Evolutionary conservation across 2,797 vertebrate species (phyloP), one percentile per base, ranked within the genome.

Genomic region (Dendrocincla tyrannina): DNA sequence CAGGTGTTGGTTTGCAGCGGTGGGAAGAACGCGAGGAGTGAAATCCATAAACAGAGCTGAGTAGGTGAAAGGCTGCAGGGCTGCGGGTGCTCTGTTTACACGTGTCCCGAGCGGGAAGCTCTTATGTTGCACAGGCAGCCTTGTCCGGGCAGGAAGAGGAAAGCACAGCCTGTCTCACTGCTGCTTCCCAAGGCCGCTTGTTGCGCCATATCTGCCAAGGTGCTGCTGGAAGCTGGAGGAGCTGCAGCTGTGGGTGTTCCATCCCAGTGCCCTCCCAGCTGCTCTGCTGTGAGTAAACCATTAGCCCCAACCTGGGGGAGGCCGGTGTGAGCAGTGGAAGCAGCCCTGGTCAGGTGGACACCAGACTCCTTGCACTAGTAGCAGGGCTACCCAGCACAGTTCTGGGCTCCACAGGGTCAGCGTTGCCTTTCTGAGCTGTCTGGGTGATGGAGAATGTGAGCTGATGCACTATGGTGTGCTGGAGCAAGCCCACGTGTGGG

Each of bases 51-150:
- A 10, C 68, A 74, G 46, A 53, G 82, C 2, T 47, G 7, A 84
- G 87, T 68, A 25, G 88, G 89, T 73, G 93, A 95, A 93, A 96
- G 89, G 87, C 53, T 22, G 77, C 59, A 17, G 56, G 30, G 33
- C 67, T 11, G 1, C 2, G 3, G 49, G 67, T 11, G 68, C 90
- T 69, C 12, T 64, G 68, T 35, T 75, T 12, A 11, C 7, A 1
- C 3, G 72, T 28, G 16, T 39, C 58, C 73, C 1, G 3, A 19
- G 42, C 20, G 13, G 82, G 69, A 37, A 24, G 49, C 27, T 4
- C 66, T 67, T n/a, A 0, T 1, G 9, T 53, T 68, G 78, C 85
- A 28, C 55, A 2, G 53, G 46, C 55, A 10, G 33, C 10, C 72
- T 10, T 83, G 50, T 23, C 74, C 5, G 0, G 72, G 68, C 82